phyloP scores from a whole-genome alignment of 2,797 vertebrate species.

The Ceryle rudis region DNA sequence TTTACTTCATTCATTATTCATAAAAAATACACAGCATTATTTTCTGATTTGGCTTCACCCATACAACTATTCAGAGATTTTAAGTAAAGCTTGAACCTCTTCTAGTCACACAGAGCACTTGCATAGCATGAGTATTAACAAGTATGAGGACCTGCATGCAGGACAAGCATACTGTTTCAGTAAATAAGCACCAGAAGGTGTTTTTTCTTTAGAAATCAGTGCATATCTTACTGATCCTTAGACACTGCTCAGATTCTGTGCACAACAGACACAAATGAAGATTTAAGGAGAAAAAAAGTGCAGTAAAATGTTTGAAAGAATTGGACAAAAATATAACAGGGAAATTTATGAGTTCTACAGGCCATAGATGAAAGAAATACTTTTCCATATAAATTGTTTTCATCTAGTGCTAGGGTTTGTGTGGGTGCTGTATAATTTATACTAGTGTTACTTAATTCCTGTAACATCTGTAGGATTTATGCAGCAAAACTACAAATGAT shows the following conservation, averaged over 20 bases:
- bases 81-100: background rate
- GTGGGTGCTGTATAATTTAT: background rate
- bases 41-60: background rate
- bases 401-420: background rate
- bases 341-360: background rate
- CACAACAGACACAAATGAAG: background rate
- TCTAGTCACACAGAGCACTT: background rate
- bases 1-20: background rate
- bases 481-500: background rate
- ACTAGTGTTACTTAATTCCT: background rate
- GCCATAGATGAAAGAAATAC: background rate
- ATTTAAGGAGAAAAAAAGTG: background rate
- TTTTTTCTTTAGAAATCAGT: background rate
- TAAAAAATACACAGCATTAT: background rate
- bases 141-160: background rate
- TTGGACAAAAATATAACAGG: background rate
- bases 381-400: background rate
- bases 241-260: background rate
- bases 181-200: background rate
- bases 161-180: background rate
- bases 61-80: background rate
- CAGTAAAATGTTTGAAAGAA: background rate
- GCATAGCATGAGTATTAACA: background rate
- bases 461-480: constrained; percentile 22
- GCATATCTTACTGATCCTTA: background rate